These are phyloP conservation scores for Nasonia giraulti DNA, from an alignment of 1,140 invertebrate genomes.

Conservation along the genomic window DNA sequence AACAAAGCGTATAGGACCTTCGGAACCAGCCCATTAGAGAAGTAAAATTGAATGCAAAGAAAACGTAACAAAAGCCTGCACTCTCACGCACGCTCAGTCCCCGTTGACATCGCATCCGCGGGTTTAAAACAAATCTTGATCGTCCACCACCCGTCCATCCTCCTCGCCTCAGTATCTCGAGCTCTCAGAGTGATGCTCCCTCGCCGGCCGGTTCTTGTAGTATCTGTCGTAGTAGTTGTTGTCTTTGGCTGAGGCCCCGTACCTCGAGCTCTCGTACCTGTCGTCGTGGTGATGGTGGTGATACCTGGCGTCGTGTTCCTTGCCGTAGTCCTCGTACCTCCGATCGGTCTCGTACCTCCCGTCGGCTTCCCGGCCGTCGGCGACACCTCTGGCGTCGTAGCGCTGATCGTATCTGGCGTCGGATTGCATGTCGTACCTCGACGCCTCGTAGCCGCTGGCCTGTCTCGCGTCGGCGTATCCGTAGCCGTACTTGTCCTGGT, in stretches of 20 bases:
- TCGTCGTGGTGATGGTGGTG: constrained; percentile 55
- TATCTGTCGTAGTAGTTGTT: constrained; percentile 73
- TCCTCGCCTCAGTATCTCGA: constrained; percentile 66
- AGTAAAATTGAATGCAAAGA: too few species aligned
- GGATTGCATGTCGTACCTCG: constrained; percentile 54
- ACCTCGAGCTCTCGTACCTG: constrained; percentile 66
- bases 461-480: constrained; percentile 41
- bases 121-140: not conserved
- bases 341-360: constrained; percentile 35
- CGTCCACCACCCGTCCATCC: not conserved
- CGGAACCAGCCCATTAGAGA: too few species aligned
- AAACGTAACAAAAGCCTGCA: too few species aligned
- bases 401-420: constrained; percentile 36
- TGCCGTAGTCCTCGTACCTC: constrained; percentile 49
- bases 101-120: constrained; percentile 3
- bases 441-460: constrained; percentile 45
- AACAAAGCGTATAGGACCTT: too few species aligned
- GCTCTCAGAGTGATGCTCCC: constrained; percentile 69
- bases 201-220: constrained; percentile 71
- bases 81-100: not conserved
- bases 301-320: constrained; percentile 58
- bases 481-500: constrained; percentile 47
- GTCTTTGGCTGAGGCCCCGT: constrained; percentile 64
- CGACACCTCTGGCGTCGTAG: constrained; percentile 35
- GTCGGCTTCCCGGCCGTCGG: constrained; percentile 52